phyloP scores from a whole-genome alignment of 1,140 invertebrate genomes.

The Papilio polyxenes region DNA sequence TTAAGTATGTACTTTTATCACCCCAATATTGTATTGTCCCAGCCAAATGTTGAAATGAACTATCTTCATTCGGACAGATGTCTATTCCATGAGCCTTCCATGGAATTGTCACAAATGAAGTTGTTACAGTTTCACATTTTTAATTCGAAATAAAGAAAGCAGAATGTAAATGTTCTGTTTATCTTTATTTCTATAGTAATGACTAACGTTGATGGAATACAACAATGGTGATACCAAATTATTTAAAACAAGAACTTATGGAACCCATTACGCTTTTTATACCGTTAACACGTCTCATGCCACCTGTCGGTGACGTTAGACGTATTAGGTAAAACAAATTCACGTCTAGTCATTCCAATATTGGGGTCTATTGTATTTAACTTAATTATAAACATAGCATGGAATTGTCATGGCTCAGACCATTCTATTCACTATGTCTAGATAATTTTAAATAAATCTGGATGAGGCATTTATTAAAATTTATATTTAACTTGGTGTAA shows the following conservation, averaged over 20 bases:
- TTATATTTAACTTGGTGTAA: neutral
- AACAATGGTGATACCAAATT: neutral
- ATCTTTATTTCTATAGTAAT: neutral
- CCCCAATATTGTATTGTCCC: constrained; percentile 1
- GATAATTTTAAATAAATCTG: too few species aligned
- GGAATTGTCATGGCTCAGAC: too few species aligned
- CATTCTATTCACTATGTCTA: too few species aligned
- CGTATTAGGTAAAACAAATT: neutral
- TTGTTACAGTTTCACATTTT: neutral
- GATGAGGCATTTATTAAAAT: neutral
- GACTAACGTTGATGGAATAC: neutral
- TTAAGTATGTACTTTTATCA: neutral
- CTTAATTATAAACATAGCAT: neutral
- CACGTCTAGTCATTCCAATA: neutral
- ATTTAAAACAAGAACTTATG: neutral
- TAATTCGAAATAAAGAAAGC: neutral
- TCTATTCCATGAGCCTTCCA: neutral
- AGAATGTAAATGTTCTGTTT: neutral
- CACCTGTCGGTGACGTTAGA: too few species aligned
- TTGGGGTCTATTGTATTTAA: neutral
- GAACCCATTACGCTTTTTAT: neutral
- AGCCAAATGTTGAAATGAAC: neutral
- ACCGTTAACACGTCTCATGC: neutral
- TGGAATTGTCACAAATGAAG: neutral
- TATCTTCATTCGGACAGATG: neutral